Percentiles rank a stretch among this genome's conserved stretches.
Conservation (phyloP, 2,888 invertebrate genomes). For the Heterodera filipjevi region DNA sequence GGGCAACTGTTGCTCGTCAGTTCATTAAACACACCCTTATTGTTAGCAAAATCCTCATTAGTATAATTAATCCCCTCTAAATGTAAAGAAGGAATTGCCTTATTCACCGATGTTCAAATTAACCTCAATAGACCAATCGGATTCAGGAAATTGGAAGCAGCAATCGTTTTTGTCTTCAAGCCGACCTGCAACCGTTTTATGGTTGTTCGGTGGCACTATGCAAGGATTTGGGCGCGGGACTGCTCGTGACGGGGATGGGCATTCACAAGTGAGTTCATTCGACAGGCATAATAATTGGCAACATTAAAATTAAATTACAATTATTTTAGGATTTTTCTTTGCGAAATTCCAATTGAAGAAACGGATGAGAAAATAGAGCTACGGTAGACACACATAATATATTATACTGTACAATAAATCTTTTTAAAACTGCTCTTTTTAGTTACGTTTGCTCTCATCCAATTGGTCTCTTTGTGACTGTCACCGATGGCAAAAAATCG, state of each 20-base stretch:
- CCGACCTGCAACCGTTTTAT: constrained; percentile 36
- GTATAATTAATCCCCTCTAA: too few relatives aligned
- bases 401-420: background rate
- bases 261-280: constrained; percentile 23
- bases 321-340: constrained; percentile 34
- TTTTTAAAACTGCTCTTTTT: background rate
- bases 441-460: constrained; percentile 16
- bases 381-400: background rate
- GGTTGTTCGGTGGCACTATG: background rate
- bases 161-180: constrained; percentile 26
- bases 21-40: too few relatives aligned
- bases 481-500: background rate
- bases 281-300: background rate
- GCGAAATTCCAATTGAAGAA: constrained; percentile 23
- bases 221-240: constrained; percentile 20
- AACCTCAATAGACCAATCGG: too few relatives aligned
- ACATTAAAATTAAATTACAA: background rate
- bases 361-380: constrained; percentile 10
- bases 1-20: background rate
- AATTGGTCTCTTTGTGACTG: constrained; percentile 4
- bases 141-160: background rate
- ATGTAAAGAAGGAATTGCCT: too few relatives aligned
- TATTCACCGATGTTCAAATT: too few relatives aligned
- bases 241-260: constrained; percentile 9
- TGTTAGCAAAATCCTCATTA: too few relatives aligned